Conservation (phyloP, 2,888 invertebrate genomes). For the Drosophila testacea region DNA sequence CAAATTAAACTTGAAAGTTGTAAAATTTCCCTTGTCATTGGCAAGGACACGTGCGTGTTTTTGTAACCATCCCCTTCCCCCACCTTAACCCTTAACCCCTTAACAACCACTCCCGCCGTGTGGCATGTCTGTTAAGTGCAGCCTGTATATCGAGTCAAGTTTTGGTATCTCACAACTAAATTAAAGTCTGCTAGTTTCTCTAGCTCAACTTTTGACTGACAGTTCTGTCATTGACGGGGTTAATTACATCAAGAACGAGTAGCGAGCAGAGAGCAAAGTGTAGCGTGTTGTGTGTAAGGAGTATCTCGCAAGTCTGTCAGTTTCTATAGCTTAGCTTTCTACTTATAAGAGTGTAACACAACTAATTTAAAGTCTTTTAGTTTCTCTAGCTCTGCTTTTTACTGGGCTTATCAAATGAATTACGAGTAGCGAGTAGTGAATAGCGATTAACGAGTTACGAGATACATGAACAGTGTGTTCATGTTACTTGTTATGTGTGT, state of each 20-base stretch:
- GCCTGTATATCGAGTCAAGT: constrained; percentile 34
- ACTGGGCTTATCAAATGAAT: constrained; percentile 12
- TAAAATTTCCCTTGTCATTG: constrained; percentile 82
- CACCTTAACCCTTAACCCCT: background rate
- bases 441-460: background rate
- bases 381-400: constrained; percentile 16
- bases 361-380: background rate
- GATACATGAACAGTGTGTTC: constrained; percentile 2
- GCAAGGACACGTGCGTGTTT: constrained; percentile 79
- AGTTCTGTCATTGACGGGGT: constrained; percentile 36
- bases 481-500: constrained; percentile 1
- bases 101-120: constrained; percentile 17
- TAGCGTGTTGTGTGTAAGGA: background rate
- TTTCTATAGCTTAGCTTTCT: constrained; percentile 13
- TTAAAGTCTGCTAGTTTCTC: constrained; percentile 51
- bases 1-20: constrained; percentile 82
- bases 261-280: constrained; percentile 4
- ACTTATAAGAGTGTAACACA: too few species aligned
- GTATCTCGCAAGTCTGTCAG: constrained; percentile 34
- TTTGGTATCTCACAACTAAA: constrained; percentile 58
- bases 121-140: constrained; percentile 36
- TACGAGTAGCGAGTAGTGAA: constrained; percentile 12
- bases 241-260: constrained; percentile 26
- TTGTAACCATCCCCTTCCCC: constrained; percentile 22
- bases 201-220: constrained; percentile 23